Evolutionary conservation across 2,113 vertebrate species (phyloP).

Genomic region (Sinocyclocheilus rhinocerous): DNA sequence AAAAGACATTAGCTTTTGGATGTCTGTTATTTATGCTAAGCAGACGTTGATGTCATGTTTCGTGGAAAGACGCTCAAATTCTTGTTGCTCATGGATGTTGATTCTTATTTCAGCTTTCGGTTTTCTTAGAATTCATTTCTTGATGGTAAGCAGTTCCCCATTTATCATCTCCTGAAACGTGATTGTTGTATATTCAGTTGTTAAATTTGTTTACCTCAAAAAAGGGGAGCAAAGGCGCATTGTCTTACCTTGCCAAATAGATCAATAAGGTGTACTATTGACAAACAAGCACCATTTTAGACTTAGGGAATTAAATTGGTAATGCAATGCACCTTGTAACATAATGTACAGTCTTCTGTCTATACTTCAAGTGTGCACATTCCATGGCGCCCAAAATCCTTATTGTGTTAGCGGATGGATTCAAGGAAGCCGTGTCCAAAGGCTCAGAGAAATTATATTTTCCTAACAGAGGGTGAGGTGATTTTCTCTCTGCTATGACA

Average conservation of each 20-base stretch:
- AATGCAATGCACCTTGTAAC: neutral
- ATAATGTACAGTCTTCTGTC: neutral
- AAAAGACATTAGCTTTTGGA: neutral
- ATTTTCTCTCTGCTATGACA: neutral
- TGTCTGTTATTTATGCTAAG: neutral
- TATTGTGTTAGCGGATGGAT: neutral
- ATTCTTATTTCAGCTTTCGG: conserved; percentile 33
- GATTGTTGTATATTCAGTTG: neutral
- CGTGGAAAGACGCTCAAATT: neutral
- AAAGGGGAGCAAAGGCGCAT: neutral
- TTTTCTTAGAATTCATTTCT: conserved; percentile 33
- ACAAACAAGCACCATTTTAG: neutral
- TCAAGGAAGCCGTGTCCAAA: conserved; percentile 9
- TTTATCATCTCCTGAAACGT: neutral
- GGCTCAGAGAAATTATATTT: neutral
- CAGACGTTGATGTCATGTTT: neutral
- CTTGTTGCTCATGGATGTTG: conserved; percentile 18
- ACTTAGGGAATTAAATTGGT: neutral
- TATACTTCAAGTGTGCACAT: neutral
- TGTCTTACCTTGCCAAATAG: neutral
- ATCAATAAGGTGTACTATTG: neutral
- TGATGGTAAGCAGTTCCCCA: neutral
- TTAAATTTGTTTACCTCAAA: neutral
- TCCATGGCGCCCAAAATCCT: neutral
- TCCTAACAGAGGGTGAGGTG: neutral